Conservation (phyloP, 2,113 vertebrate species). For the Oreochromis niloticus region DNA sequence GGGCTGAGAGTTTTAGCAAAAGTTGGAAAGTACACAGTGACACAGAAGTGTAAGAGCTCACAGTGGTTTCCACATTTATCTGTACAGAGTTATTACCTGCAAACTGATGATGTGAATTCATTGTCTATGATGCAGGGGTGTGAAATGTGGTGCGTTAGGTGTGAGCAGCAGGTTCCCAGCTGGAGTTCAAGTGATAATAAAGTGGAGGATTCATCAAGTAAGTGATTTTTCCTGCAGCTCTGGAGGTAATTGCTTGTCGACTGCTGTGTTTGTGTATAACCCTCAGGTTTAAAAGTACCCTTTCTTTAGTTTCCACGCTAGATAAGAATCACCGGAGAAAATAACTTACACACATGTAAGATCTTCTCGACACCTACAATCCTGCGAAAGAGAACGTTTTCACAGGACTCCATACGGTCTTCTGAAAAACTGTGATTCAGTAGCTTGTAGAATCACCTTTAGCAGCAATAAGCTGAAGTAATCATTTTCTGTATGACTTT, state of each 20-base stretch:
- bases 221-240: not conserved
- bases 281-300: not conserved
- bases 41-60: not conserved
- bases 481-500: not conserved
- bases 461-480: not conserved
- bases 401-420: not conserved
- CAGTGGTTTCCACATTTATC: not conserved
- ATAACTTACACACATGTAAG: not conserved
- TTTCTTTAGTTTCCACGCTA: not conserved
- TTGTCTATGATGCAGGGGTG: not conserved
- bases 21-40: not conserved
- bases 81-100: not conserved
- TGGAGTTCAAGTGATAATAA: slow-evolving; percentile 16
- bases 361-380: not conserved
- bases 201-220: slow-evolving; percentile 14
- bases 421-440: not conserved
- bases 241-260: not conserved
- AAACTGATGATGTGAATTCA: not conserved
- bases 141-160: not conserved
- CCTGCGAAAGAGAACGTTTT: not conserved
- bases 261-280: not conserved
- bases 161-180: not conserved
- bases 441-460: not conserved
- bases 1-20: not conserved
- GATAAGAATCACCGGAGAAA: not conserved